Base-by-base conservation (phyloP, 2,888 invertebrate genomes). In the Stenichneumon culpator region DNA sequence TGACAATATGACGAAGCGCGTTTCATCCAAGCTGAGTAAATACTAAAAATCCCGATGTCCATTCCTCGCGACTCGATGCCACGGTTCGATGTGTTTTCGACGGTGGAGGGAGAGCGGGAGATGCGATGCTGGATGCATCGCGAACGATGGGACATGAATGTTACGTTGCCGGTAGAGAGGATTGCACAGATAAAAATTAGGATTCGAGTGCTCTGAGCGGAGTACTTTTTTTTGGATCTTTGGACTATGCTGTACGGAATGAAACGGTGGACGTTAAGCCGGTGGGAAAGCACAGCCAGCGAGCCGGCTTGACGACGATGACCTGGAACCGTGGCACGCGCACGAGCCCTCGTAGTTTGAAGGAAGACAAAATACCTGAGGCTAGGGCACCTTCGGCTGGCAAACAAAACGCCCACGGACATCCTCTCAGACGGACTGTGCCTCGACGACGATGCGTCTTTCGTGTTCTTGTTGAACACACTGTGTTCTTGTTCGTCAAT, bases 21-120 rank as follows among this genome's bases (percentile, higher is more conserved):
- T 84, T 79, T 85, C 82, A 83, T 84, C 73, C 87, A 88, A 88
- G 87, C 88, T 88, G 88, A 82, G 88, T 83, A 88, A 88, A 88
- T 86, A 88, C 68, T 50, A 60, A 19, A 81, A 80, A 84, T 78
- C 74, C 83, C 82, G 63, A 81, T 80, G 82, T 77, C 72, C 78
- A 72, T 85, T 70, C 79, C 79, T 36, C 82, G 47, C 65, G 25
- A 70, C 22, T 19, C 74, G 60, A 57, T 22, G 57, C n/a, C 22
- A 67, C 22, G 50, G 16, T 32, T 32, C 65, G 65, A 77, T 67
- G 75, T 65, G 74, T 65, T 75, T 75, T 67, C 67, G 50, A 79
- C 50, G 11, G 32, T 0, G 57, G 44, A 2, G 63, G 47, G 16
- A 47, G 25, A 69, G 19, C 19, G 69, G 11, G 69, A 44, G 16